phyloP scores from a whole-genome alignment of 2,888 invertebrate genomes.

The Chrysodeixis includens region DNA sequence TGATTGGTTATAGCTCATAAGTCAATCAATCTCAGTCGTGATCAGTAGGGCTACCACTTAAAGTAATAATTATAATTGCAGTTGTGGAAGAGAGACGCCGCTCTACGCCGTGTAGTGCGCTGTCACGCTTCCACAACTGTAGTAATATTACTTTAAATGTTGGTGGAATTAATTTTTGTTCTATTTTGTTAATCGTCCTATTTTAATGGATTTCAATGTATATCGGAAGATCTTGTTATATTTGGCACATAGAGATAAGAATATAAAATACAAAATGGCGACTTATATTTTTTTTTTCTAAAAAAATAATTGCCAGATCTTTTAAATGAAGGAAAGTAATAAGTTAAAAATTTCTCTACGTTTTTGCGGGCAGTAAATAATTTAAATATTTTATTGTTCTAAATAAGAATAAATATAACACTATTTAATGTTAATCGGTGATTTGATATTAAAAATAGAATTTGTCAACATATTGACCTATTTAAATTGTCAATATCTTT shows the following conservation, averaged over 20 bases:
- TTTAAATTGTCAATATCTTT: no score
- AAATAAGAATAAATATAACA: slow-evolving; percentile 19
- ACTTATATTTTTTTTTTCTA: background rate
- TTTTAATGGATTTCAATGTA: background rate
- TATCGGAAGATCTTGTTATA: background rate
- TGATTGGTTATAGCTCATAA: no score
- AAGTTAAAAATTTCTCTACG: background rate
- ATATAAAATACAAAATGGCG: background rate
- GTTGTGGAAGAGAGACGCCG: no score
- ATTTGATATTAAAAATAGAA: background rate
- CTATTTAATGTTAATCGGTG: slow-evolving; percentile 10
- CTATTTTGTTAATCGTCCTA: background rate
- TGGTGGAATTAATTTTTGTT: no score
- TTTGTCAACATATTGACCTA: no score
- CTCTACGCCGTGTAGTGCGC: no score
- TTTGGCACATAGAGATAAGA: slow-evolving; percentile 38
- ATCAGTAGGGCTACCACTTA: no score
- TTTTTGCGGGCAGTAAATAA: slow-evolving; percentile 49
- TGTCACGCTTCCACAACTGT: no score
- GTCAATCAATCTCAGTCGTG: no score
- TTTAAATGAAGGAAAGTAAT: background rate
- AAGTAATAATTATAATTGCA: no score
- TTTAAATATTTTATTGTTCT: slow-evolving; percentile 39
- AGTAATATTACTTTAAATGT: no score
- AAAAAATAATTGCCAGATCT: background rate